Conservation (phyloP, 2,113 vertebrate genomes). For the Tonatia bakeri region DNA sequence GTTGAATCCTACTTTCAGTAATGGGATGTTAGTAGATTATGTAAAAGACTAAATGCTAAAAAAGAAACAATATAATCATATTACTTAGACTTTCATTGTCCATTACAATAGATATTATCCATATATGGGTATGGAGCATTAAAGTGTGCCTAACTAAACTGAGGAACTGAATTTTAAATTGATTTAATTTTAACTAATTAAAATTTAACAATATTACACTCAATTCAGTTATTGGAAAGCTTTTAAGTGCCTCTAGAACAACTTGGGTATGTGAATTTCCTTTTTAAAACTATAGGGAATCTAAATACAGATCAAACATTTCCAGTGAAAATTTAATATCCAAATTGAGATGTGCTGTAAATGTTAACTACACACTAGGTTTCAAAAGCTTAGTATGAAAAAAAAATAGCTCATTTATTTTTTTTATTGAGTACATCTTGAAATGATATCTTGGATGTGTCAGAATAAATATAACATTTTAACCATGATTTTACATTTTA, state of each 20-base stretch:
- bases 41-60: not conserved
- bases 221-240: not conserved
- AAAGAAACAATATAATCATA: not conserved
- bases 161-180: not conserved
- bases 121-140: not conserved
- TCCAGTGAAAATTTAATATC: not conserved
- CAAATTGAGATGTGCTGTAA: slow-evolving; percentile 8
- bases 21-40: not conserved
- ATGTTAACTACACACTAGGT: not conserved
- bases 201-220: not conserved
- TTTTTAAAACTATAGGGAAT: slow-evolving; percentile 3
- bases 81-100: not conserved
- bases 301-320: not conserved
- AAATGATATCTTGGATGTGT: slow-evolving; percentile 21
- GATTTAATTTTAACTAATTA: slow-evolving; percentile 14
- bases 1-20: not conserved
- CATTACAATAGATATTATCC: not conserved
- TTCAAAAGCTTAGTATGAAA: not conserved
- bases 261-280: not conserved
- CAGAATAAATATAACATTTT: not conserved
- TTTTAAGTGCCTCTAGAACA: not conserved
- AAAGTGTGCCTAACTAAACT: not conserved
- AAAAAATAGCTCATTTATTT: not conserved
- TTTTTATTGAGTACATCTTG: not conserved
- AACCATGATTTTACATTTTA: not conserved